Conservation (phyloP, 2,888 invertebrate genomes). For the Sesia bembeciformis region DNA sequence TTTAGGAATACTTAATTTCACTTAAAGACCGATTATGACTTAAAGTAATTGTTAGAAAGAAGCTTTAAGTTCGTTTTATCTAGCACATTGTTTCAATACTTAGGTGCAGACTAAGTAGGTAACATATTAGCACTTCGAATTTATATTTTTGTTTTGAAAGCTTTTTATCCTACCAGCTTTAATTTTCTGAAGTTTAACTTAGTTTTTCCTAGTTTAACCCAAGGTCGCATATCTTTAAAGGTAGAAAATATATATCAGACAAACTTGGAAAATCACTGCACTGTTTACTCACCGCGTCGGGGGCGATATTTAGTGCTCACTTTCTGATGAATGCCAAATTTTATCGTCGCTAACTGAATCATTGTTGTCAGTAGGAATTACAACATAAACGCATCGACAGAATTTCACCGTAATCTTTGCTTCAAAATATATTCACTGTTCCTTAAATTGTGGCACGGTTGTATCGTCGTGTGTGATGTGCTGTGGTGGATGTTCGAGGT, state of each 20-base stretch:
- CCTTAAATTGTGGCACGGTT: conserved; percentile 11
- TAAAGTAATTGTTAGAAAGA: no score
- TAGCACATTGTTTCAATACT: no score
- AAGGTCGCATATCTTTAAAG: background rate
- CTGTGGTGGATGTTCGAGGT: conserved; percentile 24
- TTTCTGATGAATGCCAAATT: conserved; percentile 76
- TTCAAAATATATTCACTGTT: conserved; percentile 34
- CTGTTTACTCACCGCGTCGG: conserved; percentile 69
- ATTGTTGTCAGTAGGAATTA: conserved; percentile 44
- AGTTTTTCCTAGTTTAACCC: background rate
- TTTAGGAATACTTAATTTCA: no score
- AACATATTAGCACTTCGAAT: no score
- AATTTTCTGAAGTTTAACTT: no score
- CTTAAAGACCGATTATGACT: no score
- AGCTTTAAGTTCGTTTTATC: no score
- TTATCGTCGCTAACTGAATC: conserved; percentile 78
- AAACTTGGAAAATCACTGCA: conserved; percentile 47
- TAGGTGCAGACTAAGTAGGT: no score
- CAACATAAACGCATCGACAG: conserved; percentile 7
- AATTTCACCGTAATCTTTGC: conserved; percentile 26
- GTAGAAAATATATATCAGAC: conserved; percentile 11
- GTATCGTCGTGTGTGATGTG: conserved; percentile 23
- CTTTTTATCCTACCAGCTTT: no score
- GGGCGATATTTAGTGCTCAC: conserved; percentile 65
- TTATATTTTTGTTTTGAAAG: no score